Evolutionary conservation across 2,113 vertebrate genomes (phyloP).

Genomic region (Microcebus griseorufus): DNA sequence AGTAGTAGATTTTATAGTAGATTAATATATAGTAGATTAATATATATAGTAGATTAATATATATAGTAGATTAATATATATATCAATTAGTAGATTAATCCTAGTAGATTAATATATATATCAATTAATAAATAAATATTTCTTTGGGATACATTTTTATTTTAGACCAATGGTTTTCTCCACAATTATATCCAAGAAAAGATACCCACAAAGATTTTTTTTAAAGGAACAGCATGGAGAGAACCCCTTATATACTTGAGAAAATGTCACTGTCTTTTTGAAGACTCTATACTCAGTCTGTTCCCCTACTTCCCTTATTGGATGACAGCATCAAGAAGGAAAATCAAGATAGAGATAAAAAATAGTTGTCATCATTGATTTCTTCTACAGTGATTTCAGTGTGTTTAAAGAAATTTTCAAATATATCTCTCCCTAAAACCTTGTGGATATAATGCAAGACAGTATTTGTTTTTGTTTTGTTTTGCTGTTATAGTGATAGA

Average conservation of each 20-base stretch:
- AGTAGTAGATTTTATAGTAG: too few species aligned
- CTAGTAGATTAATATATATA: background rate
- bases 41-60: too few species aligned
- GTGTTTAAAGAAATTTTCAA: background rate
- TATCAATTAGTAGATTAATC: background rate
- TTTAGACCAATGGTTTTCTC: background rate
- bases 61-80: too few species aligned
- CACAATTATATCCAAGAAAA: background rate
- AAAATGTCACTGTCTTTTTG: background rate
- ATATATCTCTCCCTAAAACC: background rate
- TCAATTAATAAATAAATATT: background rate
- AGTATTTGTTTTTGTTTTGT: background rate
- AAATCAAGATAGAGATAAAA: background rate
- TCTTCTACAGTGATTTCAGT: background rate
- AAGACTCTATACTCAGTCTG: background rate
- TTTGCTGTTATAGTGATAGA: background rate
- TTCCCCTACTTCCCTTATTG: background rate
- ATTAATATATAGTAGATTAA: too few species aligned
- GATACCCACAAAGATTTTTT: background rate
- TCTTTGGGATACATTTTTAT: background rate
- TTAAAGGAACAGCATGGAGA: background rate
- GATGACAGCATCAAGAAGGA: background rate
- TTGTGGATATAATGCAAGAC: background rate
- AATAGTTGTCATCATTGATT: slow-evolving; percentile 10
- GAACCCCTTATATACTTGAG: background rate